Evolutionary conservation across 64 coral and sea anemone species (phyloP).

Genomic region (Stichodactyla helianthus): DNA sequence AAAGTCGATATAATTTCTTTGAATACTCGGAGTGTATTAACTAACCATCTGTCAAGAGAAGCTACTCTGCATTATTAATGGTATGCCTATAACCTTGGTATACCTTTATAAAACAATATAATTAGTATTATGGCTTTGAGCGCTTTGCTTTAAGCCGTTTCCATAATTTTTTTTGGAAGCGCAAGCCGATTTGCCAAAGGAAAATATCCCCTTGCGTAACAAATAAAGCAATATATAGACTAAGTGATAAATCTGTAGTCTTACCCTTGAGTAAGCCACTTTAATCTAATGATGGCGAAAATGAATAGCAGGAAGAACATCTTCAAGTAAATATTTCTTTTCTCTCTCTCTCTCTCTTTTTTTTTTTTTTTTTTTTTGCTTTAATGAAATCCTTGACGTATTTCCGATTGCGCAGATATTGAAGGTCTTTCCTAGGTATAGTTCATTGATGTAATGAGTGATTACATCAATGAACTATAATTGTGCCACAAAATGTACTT

Average conservation of each 20-base stretch:
- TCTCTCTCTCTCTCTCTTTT: too few relatives aligned
- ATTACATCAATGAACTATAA: too few relatives aligned
- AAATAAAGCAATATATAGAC: not conserved
- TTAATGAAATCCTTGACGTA: not conserved
- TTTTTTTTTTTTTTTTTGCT: too few relatives aligned
- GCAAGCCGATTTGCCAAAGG: not conserved
- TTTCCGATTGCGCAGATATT: not conserved
- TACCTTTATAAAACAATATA: too few relatives aligned
- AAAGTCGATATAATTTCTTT: too few relatives aligned
- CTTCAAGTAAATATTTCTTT: not conserved
- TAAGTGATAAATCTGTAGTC: not conserved
- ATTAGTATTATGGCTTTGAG: too few relatives aligned
- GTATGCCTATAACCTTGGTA: too few relatives aligned
- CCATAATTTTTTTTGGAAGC: too few relatives aligned
- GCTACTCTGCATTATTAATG: too few relatives aligned
- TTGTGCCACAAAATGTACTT: not conserved
- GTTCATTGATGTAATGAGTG: not conserved
- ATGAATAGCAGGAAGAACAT: not conserved
- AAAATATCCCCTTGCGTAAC: not conserved
- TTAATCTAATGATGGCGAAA: not conserved
- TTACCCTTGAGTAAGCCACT: not conserved
- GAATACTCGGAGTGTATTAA: too few relatives aligned
- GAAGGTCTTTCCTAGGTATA: not conserved
- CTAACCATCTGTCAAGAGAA: too few relatives aligned
- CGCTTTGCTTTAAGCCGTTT: too few relatives aligned